Conservation (phyloP, 2,888 invertebrate genomes). For the Pristionchus exspectatus region DNA sequence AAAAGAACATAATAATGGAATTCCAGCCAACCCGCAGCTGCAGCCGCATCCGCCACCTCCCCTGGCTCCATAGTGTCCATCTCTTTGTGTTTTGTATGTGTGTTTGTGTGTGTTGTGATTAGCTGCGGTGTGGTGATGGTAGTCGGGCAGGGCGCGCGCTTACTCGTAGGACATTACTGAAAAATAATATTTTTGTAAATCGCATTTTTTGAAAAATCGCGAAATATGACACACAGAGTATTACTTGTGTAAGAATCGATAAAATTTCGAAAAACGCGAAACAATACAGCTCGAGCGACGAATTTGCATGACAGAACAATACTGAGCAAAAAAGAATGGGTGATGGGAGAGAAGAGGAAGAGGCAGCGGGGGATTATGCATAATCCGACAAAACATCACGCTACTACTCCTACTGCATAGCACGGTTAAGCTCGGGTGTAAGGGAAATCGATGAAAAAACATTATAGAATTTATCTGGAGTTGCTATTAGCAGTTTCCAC, state of each 20-base stretch:
- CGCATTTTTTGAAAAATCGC: no score
- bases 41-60: neutral
- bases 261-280: neutral
- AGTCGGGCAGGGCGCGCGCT: neutral
- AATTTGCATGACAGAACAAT: neutral
- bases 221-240: no score
- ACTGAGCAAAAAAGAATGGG: neutral
- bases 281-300: neutral
- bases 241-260: neutral
- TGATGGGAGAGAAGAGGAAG: neutral
- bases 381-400: conserved; percentile 21
- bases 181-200: neutral
- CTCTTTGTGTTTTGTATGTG: neutral
- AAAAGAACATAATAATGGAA: no score
- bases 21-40: neutral
- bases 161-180: conserved; percentile 6
- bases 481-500: neutral
- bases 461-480: neutral
- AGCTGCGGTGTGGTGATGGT: neutral
- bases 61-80: neutral
- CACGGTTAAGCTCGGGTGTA: neutral
- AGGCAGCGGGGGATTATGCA: conserved; percentile 9
- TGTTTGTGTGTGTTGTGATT: neutral
- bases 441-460: neutral
- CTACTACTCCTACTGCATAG: neutral